Evolutionary conservation across 2,113 vertebrate genomes (phyloP), one percentile per base, ranked within the genome.

Genomic region (Fukomys damarensis): DNA sequence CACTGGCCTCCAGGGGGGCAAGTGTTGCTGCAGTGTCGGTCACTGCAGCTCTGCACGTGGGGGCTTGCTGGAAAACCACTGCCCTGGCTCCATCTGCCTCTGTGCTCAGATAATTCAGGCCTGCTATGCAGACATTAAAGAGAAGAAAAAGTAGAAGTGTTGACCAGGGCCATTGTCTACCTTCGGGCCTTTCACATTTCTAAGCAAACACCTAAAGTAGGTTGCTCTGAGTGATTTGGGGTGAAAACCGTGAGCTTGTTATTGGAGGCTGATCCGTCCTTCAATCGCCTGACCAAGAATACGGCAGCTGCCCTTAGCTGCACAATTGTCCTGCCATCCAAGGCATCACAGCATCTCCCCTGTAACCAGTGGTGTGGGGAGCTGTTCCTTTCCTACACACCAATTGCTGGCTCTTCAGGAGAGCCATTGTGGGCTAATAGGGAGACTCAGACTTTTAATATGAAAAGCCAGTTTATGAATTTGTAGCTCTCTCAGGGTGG

Each of bases 21-120:
- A 13, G n/a, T 2, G 5, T 7, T 4, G 20, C 58, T 43, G 2
- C 3, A 19, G 35, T 4, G 0, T 1, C 38, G 19, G 22, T 38
- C 28, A 19, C 24, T 19, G 43, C 35, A 43, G 65, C n/a, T 10
- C 7, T 5, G 7, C 22, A 16, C 20, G 43, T 49, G 4, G 74
- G 17, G 19, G 4, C 35, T 68, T 32, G 0, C 41, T 83, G 16
- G 84, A 32, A 43, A 83, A 28, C 16, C 26, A 2, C 7, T 30
- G 49, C 14, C 22, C 26, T 46, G 38, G 16, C 32, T 13, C n/a
- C 14, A 9, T 22, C 61, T 20, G 2, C 52, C 56, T 59, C 66
- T 2, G 0, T 17, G 58, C 86, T 85, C 26, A 0, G 77, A 61
- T 46, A 65, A 68, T 46, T 91, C 38, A 41, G 58, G 35, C 28